Evolutionary conservation across 2,113 vertebrate species (phyloP).

Genomic region (Oreamnos americanus): DNA sequence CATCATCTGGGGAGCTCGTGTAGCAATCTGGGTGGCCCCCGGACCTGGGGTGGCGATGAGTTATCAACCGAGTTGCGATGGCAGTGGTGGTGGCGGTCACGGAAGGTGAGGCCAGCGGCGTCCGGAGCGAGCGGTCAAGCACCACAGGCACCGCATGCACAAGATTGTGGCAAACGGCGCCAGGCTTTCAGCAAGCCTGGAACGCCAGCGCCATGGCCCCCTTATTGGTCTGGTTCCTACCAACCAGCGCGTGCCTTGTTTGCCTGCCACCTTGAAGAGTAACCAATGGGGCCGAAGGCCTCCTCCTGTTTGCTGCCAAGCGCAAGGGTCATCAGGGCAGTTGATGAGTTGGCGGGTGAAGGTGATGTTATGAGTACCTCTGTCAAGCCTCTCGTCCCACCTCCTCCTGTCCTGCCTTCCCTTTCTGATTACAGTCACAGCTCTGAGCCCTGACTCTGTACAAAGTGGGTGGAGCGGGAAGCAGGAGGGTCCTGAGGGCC

Average conservation of each 20-base stretch:
- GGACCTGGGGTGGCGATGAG: neutral
- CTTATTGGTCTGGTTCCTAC: neutral
- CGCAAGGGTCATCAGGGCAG: rapidly evolving
- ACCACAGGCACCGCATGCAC: no score
- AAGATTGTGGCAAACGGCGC: rapidly evolving
- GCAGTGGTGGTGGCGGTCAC: neutral
- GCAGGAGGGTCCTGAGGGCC: neutral
- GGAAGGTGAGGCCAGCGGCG: neutral
- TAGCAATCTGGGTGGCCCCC: neutral
- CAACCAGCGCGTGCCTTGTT: neutral
- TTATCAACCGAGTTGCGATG: neutral
- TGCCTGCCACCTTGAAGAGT: neutral
- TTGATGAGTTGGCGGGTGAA: rapidly evolving
- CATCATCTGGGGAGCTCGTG: neutral
- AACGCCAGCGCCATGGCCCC: rapidly evolving
- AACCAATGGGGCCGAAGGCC: neutral
- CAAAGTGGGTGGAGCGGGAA: neutral
- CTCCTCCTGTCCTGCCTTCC: neutral
- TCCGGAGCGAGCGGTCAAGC: rapidly evolving
- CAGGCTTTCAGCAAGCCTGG: rapidly evolving
- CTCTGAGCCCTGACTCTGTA: neutral
- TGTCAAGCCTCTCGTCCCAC: rapidly evolving
- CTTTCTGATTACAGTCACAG: rapidly evolving
- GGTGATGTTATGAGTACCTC: no score
- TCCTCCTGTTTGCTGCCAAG: rapidly evolving